Percentiles rank a stretch among this genome's conserved stretches.
Evolutionary conservation across 2,797 vertebrate genomes (phyloP).

Genomic region (Phalloptychus januarius): DNA sequence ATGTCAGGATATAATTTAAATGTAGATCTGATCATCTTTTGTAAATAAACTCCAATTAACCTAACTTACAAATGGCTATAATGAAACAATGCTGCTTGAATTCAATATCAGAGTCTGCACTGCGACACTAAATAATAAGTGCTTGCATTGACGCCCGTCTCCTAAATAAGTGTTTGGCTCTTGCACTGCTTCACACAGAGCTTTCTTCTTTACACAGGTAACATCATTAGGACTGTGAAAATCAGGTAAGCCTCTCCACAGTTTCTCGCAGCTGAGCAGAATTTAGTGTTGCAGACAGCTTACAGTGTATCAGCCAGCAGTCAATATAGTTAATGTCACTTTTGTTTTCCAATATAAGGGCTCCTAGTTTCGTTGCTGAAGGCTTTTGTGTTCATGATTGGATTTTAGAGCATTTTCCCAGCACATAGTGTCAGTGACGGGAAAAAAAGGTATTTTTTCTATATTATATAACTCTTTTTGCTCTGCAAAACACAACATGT

Average conservation of each 20-base stretch:
- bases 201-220: neutral
- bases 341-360: constrained; percentile 23
- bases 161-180: constrained; percentile 28
- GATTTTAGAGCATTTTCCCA: constrained; percentile 16
- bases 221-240: constrained; percentile 25
- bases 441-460: neutral
- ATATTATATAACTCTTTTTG: neutral
- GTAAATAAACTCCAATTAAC: constrained; percentile 35
- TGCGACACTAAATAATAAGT: neutral
- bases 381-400: constrained; percentile 24
- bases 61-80: constrained; percentile 43
- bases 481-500: neutral
- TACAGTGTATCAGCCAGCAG: constrained; percentile 8
- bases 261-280: neutral
- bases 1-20: constrained; percentile 25
- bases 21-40: constrained; percentile 27
- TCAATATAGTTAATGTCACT: constrained; percentile 25
- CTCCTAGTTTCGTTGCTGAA: constrained; percentile 1
- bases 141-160: constrained; percentile 5
- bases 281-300: constrained; percentile 14
- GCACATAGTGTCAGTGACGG: constrained; percentile 1
- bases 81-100: constrained; percentile 38
- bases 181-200: constrained; percentile 10
- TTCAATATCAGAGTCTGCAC: neutral
- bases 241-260: constrained; percentile 13